A percentile compares a stretch with the other conserved stretches of the same genome.
These are phyloP conservation scores for Paraescarpia echinospica DNA, from an alignment of 1,140 invertebrate genomes.

Conservation along the genomic window DNA sequence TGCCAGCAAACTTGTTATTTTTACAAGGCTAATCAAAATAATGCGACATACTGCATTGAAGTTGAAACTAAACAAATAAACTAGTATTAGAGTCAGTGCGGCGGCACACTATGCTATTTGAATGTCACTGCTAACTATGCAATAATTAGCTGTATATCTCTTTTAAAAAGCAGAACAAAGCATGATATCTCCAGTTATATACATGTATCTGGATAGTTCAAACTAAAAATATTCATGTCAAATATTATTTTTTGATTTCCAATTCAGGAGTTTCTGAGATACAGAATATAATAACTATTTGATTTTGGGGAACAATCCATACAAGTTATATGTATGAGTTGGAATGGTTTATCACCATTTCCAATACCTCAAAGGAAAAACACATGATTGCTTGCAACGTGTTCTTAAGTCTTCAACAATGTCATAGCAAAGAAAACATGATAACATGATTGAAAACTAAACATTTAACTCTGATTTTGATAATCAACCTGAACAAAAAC, in stretches of 20 bases:
- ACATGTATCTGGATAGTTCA: background rate
- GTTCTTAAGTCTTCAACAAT: background rate
- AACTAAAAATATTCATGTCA: background rate
- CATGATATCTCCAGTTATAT: background rate
- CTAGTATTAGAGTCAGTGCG: background rate
- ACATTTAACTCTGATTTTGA: no score
- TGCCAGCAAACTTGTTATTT: background rate
- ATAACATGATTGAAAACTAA: background rate
- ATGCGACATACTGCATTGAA: background rate
- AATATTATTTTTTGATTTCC: background rate
- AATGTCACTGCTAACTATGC: background rate
- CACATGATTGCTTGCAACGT: background rate
- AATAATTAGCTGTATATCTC: background rate
- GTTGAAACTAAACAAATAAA: background rate
- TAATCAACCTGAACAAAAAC: no score
- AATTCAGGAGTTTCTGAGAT: background rate
- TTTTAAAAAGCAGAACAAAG: background rate
- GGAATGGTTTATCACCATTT: background rate
- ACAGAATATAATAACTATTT: background rate
- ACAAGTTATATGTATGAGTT: background rate
- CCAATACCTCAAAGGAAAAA: background rate
- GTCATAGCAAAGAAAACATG: background rate
- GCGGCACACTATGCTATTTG: no score
- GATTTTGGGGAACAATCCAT: background rate
- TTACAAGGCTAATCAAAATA: background rate